phyloP scores from a whole-genome alignment of 2,888 invertebrate species.

The Cerastoderma edule region DNA sequence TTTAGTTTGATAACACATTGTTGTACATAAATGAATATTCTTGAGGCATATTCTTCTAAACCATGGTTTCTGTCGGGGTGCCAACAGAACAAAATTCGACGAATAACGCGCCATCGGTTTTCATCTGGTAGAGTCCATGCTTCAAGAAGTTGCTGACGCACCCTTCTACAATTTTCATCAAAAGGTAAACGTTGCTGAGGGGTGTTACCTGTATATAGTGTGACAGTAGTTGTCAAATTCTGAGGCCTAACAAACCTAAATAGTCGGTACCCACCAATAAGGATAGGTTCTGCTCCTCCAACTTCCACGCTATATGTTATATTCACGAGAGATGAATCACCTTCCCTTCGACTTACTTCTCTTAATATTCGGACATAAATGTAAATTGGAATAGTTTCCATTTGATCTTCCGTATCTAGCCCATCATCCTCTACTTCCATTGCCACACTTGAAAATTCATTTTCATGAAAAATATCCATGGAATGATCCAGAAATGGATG shows the following conservation, averaged over 20 bases:
- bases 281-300: too few relatives aligned
- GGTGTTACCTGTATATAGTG: too few relatives aligned
- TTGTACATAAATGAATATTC: conserved; percentile 56
- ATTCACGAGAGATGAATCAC: too few relatives aligned
- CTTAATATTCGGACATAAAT: too few relatives aligned
- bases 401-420: not conserved
- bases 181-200: too few relatives aligned
- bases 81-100: conserved; percentile 53
- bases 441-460: conserved; percentile 48
- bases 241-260: not conserved
- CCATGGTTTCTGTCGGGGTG: conserved; percentile 64
- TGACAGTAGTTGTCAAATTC: too few relatives aligned
- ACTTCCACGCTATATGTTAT: too few relatives aligned
- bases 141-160: conserved; percentile 31
- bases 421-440: conserved; percentile 40
- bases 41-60: conserved; percentile 45
- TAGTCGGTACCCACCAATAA: not conserved
- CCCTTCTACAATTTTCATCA: conserved; percentile 37
- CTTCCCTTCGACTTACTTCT: too few relatives aligned
- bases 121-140: conserved; percentile 36
- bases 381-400: not conserved
- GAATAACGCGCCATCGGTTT: conserved; percentile 46
- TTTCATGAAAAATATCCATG: conserved; percentile 30
- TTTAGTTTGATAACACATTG: not conserved
- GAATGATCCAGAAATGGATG: conserved; percentile 46